These are phyloP conservation scores for Calosoma granatense DNA, from an alignment of 1,140 invertebrate species.

Conservation along the genomic window DNA sequence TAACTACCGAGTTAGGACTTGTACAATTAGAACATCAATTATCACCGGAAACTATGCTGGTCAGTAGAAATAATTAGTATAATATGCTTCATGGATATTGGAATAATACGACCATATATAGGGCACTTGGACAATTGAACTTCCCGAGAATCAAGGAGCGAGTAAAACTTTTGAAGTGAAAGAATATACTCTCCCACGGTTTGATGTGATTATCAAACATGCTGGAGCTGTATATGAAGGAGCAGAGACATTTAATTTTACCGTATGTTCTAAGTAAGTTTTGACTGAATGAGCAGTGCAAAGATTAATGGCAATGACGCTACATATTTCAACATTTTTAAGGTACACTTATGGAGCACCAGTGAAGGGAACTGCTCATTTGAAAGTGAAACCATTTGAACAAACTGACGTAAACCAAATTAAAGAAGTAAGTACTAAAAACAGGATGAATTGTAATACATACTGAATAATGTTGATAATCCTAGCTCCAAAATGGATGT, in stretches of 20 bases:
- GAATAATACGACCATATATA: too few species aligned
- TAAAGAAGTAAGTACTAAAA: slow-evolving; percentile 20
- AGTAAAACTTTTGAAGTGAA: slow-evolving; percentile 43
- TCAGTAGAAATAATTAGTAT: slow-evolving; percentile 24
- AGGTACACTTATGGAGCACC: slow-evolving; percentile 57
- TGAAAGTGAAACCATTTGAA: slow-evolving; percentile 33
- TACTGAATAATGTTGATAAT: slow-evolving; percentile 1
- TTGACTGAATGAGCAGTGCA: background rate
- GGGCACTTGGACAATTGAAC: slow-evolving; percentile 47
- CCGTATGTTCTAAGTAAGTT: slow-evolving; percentile 49
- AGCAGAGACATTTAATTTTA: slow-evolving; percentile 40
- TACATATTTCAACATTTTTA: slow-evolving; percentile 10
- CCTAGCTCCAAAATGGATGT: slow-evolving; percentile 35
- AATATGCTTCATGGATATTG: too few species aligned
- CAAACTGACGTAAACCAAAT: slow-evolving; percentile 18
- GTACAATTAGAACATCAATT: slow-evolving; percentile 43
- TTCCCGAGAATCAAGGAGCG: slow-evolving; percentile 32
- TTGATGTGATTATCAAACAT: slow-evolving; percentile 50
- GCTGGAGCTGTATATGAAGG: slow-evolving; percentile 47
- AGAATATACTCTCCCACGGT: slow-evolving; percentile 54
- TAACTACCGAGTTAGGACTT: slow-evolving; percentile 41
- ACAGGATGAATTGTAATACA: background rate
- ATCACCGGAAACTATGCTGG: slow-evolving; percentile 41
- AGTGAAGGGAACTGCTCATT: slow-evolving; percentile 43
- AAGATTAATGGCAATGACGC: background rate